Base-by-base conservation (phyloP, 1,140 invertebrate genomes). In the Drosophila ogumai region DNA sequence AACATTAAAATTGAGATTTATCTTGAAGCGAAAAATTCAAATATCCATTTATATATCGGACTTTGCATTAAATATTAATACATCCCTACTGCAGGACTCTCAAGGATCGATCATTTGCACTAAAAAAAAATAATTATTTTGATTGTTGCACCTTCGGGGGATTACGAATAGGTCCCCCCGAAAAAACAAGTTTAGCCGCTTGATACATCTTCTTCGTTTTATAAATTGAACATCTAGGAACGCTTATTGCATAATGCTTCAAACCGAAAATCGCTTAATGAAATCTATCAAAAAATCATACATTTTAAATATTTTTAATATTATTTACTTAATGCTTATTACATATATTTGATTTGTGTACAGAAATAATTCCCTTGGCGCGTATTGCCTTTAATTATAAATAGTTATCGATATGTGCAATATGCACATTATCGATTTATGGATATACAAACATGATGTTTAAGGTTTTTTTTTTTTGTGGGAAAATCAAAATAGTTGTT, bases 151-250 rank as follows among this genome's bases (percentile, higher is more conserved):
- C 41, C 41, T 22, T 49, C 25, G 47, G 25, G 25, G 28, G 22
- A 15, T 25, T 28, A n/a, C 46, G 13, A 5, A 13, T 47, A 15
- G 9, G 32, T 59, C 19, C 13, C 19, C 13, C 40, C 49, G 40
- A 49, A 41, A 34, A 50, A 22, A 50, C 49, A 31, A 32, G 28
- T 55, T 43, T 64, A 41, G 55, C 36, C 25, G 41, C 28, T 17
- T 32, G 25, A 28, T 25, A 46, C 25, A 56, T 19, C 25, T 40
- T 17, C 56, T 47, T n/a, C n/a, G n/a, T n/a, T n/a, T 44, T 32
- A 69, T 22, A 41, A 72, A 73, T 60, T 72, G 73, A 73, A 73
- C 58, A 55, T 58, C 67, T 84, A 84, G 81, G 81, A 84, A 84
- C 81, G 81, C 75, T 77, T 66, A 56, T 55, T 41, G 55, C 76